Evolutionary conservation across 1,140 invertebrate species (phyloP).

Genomic region (Aleiodes sp.): DNA sequence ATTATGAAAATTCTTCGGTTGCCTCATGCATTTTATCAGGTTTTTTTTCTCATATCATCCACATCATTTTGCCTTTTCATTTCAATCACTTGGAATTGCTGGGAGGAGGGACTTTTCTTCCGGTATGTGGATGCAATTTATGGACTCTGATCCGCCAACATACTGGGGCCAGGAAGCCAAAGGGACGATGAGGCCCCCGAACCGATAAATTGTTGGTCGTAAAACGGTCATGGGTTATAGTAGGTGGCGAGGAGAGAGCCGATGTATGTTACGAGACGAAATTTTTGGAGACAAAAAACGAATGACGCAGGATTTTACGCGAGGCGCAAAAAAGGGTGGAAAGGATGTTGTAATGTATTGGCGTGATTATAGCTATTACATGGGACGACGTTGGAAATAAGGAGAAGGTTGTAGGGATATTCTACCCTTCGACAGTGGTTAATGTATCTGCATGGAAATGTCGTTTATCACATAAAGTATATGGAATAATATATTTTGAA

Average conservation of each 20-base stretch:
- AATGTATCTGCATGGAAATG: no score
- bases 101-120: slow-evolving; percentile 36
- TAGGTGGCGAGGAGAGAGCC: slow-evolving; percentile 8
- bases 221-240: slow-evolving; percentile 40
- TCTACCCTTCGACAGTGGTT: no score
- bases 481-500: no score
- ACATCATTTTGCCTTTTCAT: slow-evolving; percentile 22
- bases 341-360: not conserved
- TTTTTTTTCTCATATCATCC: not conserved
- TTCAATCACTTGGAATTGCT: slow-evolving; percentile 29
- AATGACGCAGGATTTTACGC: not conserved
- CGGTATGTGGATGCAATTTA: slow-evolving; percentile 50
- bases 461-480: no score
- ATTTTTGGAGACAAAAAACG: slow-evolving; percentile 36
- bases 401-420: no score
- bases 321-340: not conserved
- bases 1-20: no score
- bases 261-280: slow-evolving; percentile 37
- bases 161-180: slow-evolving; percentile 36
- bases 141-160: slow-evolving; percentile 40
- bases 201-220: slow-evolving; percentile 52
- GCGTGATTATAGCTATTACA: not conserved
- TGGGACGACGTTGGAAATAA: no score
- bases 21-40: not conserved
- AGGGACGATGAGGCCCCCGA: slow-evolving; percentile 30